Evolutionary conservation across 2,888 invertebrate genomes (phyloP), one percentile per base, ranked within the genome.

Genomic region (Polyploca ridens): DNA sequence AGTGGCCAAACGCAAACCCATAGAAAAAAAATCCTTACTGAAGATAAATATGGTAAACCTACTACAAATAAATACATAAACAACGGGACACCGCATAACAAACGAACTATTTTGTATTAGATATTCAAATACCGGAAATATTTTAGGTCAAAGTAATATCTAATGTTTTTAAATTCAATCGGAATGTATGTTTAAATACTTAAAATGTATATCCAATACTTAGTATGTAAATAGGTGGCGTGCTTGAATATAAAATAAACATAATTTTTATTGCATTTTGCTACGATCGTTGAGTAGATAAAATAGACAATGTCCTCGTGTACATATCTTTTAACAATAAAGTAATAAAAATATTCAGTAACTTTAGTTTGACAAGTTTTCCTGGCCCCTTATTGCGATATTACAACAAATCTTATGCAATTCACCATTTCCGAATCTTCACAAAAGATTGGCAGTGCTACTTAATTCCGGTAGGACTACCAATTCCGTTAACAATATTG

Each of bases 131-230:
- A 54, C 54, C 54, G 19, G 16, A 54, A 54, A 54, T 54, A 54
- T 54, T 54, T 54, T 19, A 54, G 54, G 54, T 54, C 54, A 54
- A 54, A 54, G 54, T 54, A 54, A 54, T 54, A 54, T 54, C 54
- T 54, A 54, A 54, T 19, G 19, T 54, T 54, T n/a, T 19, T 19
- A 54, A 54, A 19, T 19, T 54, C 10, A 54, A 19, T 16, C 1
- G 19, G 54, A 54, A 54, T 54, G 54, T 54, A 54, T 19, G 54
- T 19, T 54, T 19, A 10, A 54, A 54, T 19, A 54, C 16, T 19
- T 54, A 54, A 7, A 19, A 5, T 54, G 16, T 16, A 19, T 19
- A 54, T 54, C 19, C 19, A 19, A 16, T 54, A 54, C 54, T 19
- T 54, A 46, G 10, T 54, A 54, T 54, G 54, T 10, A 54, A 54